These are phyloP conservation scores for Carterocephalus palaemon DNA, from an alignment of 2,888 invertebrate genomes.

Conservation along the genomic window DNA sequence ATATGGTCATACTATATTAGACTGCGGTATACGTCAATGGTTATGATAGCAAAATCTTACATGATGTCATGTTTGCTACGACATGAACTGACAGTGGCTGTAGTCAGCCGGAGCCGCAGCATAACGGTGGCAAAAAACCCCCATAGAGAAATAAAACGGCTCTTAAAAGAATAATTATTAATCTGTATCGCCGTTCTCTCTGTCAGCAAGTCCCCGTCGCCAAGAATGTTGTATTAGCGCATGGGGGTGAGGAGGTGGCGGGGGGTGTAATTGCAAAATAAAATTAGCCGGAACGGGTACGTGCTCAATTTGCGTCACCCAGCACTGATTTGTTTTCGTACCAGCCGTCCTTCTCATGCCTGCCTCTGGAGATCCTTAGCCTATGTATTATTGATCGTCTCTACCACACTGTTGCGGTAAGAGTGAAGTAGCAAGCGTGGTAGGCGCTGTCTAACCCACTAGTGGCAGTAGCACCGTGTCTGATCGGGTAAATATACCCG, in stretches of 20 bases:
- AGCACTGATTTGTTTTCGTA: constrained; percentile 77
- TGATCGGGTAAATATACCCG: too few species aligned
- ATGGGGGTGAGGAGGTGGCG: constrained; percentile 39
- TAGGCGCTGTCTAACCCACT: constrained; percentile 30
- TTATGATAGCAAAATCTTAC: too few species aligned
- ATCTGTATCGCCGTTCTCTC: constrained; percentile 27
- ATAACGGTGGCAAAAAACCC: too few species aligned
- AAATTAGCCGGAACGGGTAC: constrained; percentile 79
- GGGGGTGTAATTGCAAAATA: constrained; percentile 79
- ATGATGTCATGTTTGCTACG: too few species aligned
- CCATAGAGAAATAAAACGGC: not conserved
- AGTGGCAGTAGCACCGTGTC: too few species aligned
- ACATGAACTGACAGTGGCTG: too few species aligned
- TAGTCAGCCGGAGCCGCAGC: too few species aligned
- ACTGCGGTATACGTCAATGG: too few species aligned
- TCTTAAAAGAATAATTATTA: constrained; percentile 15
- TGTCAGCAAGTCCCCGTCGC: constrained; percentile 51
- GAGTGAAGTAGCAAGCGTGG: too few species aligned
- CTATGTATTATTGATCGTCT: constrained; percentile 75
- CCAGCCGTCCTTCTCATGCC: constrained; percentile 51
- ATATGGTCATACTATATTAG: too few species aligned
- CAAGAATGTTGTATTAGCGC: constrained; percentile 73
- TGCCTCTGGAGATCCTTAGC: constrained; percentile 59
- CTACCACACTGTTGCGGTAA: constrained; percentile 68
- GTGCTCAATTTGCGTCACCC: constrained; percentile 79